These are phyloP conservation scores for Tineola bisselliella DNA, from an alignment of 2,888 invertebrate genomes.

Conservation along the genomic window DNA sequence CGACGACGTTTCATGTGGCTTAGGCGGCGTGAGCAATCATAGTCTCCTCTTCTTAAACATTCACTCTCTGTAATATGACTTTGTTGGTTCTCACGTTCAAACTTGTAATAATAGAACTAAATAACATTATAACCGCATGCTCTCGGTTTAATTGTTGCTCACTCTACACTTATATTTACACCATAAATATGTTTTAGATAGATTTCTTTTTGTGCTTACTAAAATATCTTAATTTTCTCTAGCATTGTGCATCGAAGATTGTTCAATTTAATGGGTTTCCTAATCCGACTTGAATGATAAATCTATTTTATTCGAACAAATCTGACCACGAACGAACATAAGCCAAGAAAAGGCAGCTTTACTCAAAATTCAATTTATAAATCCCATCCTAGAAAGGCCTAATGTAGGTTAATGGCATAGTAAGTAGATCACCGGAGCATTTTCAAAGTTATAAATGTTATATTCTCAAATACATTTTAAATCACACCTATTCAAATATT, in stretches of 20 bases:
- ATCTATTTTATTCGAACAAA: conserved; percentile 7
- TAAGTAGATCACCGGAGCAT: conserved; percentile 1
- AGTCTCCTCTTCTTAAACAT: conserved; percentile 16
- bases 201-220: no score
- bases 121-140: neutral
- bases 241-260: neutral
- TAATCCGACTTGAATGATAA: conserved; percentile 1
- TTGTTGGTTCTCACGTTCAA: conserved; percentile 5
- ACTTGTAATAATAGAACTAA: conserved; percentile 9
- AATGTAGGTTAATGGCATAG: conserved; percentile 9
- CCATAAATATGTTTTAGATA: no score
- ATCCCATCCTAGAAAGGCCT: neutral
- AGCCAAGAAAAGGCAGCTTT: conserved; percentile 9
- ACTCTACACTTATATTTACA: neutral
- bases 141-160: neutral
- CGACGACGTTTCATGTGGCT: conserved; percentile 15
- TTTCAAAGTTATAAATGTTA: conserved; percentile 4
- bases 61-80: conserved; percentile 11
- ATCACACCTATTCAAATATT: neutral
- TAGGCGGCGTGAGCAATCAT: conserved; percentile 18
- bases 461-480: neutral
- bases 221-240: neutral
- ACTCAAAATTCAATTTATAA: conserved; percentile 10
- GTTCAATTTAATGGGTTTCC: neutral
- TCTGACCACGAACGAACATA: conserved; percentile 7